Percentiles rank a stretch among this genome's conserved stretches.
phyloP scores from a whole-genome alignment of 2,113 vertebrate genomes.

The Pyxicephalus adspersus region DNA sequence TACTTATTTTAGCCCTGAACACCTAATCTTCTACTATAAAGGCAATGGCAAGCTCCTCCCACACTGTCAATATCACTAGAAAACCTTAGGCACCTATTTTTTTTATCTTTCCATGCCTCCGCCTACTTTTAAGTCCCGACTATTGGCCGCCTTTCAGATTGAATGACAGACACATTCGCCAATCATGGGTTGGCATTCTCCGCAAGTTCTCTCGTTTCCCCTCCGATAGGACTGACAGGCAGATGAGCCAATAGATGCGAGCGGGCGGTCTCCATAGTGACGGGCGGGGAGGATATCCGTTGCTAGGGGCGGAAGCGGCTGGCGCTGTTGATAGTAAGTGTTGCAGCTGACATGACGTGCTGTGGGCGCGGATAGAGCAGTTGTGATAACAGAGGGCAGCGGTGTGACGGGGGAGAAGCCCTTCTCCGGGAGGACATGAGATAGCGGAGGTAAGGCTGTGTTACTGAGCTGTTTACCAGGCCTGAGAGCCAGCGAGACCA shows the following conservation, averaged over 20 bases:
- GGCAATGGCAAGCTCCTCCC: neutral
- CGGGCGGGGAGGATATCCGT: conserved; percentile 39
- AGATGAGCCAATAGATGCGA: neutral
- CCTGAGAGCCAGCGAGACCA: neutral
- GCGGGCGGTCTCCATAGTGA: conserved; percentile 6
- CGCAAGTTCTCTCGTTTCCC: neutral
- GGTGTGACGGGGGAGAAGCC: neutral
- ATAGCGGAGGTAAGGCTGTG: conserved; percentile 29
- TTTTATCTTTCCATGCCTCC: too few species aligned
- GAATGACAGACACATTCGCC: neutral
- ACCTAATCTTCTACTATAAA: too few species aligned
- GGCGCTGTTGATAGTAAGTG: conserved; percentile 20
- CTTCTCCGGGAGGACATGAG: conserved; percentile 18
- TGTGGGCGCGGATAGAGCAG: conserved; percentile 9
- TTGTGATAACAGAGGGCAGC: neutral
- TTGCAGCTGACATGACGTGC: neutral
- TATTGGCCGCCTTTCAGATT: neutral
- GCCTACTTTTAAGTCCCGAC: neutral
- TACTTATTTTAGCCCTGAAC: too few species aligned
- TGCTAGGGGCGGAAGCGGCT: conserved; percentile 47
- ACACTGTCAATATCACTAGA: neutral
- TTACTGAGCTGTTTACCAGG: neutral
- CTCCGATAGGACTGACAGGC: neutral
- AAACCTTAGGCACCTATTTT: too few species aligned
- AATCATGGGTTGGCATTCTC: neutral